Conservation (phyloP, 2,888 invertebrate species). For the Pachymerium ferrugineum region DNA sequence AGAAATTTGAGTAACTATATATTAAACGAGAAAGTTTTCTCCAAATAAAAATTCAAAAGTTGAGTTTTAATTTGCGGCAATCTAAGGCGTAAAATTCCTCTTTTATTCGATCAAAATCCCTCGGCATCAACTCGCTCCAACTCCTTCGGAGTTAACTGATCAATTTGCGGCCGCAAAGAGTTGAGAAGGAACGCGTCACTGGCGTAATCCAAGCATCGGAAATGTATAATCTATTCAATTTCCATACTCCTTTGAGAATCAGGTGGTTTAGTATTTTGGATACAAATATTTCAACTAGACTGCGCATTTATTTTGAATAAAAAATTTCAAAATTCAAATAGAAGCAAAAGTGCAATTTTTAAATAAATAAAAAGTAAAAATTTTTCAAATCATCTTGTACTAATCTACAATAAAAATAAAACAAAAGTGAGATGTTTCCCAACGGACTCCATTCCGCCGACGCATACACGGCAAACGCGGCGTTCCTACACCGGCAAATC, state of each 20-base stretch:
- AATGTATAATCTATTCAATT: too few species aligned
- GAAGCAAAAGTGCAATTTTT: neutral
- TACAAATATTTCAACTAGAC: too few species aligned
- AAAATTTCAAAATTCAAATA: neutral
- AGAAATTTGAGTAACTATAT: too few species aligned
- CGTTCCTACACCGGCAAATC: conserved; percentile 22
- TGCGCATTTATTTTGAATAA: too few species aligned
- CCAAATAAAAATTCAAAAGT: too few species aligned
- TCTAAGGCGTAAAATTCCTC: neutral
- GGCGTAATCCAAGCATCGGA: too few species aligned
- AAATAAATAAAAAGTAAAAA: neutral
- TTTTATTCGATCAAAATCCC: conserved; percentile 6
- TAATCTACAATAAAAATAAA: conserved; percentile 4
- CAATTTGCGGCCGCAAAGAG: conserved; percentile 25
- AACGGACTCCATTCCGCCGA: neutral
- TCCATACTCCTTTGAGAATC: too few species aligned
- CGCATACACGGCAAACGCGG: conserved; percentile 15
- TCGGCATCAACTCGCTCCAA: neutral
- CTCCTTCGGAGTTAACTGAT: conserved; percentile 3
- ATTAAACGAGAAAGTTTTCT: too few species aligned
- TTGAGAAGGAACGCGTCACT: conserved; percentile 4
- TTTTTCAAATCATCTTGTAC: conserved; percentile 1
- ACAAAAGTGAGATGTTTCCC: neutral
- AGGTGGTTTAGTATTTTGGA: too few species aligned
- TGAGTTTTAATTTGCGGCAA: neutral